Evolutionary conservation across 2,888 invertebrate species (phyloP), one percentile per base, ranked within the genome.

Genomic region (Sinodicranocentrus sp.): DNA sequence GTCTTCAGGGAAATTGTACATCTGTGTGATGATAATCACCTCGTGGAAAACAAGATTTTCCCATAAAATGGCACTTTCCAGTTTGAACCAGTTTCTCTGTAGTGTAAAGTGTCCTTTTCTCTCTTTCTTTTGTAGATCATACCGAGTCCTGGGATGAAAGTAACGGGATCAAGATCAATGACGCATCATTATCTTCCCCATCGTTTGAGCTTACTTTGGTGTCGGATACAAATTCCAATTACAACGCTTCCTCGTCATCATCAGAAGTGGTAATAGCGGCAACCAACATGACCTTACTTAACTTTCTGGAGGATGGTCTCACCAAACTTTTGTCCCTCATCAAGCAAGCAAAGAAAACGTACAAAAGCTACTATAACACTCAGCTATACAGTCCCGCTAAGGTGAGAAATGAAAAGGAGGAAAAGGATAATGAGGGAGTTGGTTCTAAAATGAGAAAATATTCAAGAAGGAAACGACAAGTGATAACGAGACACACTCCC

Each of bases 261-360:
- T 17, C 67, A 61, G 13, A 26, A 52, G 0, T 23, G n/a, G 0
- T 25, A 26, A 6, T 48, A 33, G 63, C 39, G 23, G 26, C 43
- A 48, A 70, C 33, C 71, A 79, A 79, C 71, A 71, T 71, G 71
- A 79, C 79, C 79, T 79, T 79, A 63, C 71, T 79, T 79, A 79
- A 79, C 71, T 71, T 71, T 65, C 79, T 79, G n/a, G 79, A 79
- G 52, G 71, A 79, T 17, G 79, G 79, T 44, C 79, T 79, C 10
- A 70, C 48, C 28, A 79, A 72, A 79, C 79, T 79, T 71, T 79
- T 79, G 71, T 79, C 65, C 71, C 71, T 79, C 48, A 79, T 79
- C 79, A 79, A 72, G 63, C 71, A 72, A 61, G 79, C 79, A 15
- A 79, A 72, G 61, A 63, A 63, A 63, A 71, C 79, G 71, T 79